phyloP scores from a whole-genome alignment of 2,888 invertebrate species.

The Drosophila leonis region DNA sequence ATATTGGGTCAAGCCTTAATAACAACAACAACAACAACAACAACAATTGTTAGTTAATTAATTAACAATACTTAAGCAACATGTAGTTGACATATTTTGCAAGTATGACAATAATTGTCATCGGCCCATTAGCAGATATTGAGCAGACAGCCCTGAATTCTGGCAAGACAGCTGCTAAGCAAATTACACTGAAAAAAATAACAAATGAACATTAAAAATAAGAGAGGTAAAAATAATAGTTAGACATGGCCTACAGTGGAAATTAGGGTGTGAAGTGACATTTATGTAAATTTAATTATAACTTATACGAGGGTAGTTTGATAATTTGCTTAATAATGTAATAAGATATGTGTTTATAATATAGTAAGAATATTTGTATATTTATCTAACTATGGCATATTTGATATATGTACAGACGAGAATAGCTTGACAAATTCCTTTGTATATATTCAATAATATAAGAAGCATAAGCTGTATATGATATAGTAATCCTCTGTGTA shows the following conservation, averaged over 20 bases:
- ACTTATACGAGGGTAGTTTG: background rate
- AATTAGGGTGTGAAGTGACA: background rate
- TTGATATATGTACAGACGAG: background rate
- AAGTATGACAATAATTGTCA: slow-evolving; percentile 14
- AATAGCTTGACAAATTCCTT: background rate
- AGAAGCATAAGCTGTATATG: background rate
- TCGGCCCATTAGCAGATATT: slow-evolving; percentile 12
- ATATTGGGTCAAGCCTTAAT: slow-evolving; percentile 22
- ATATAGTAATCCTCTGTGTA: background rate
- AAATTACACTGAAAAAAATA: slow-evolving; percentile 11
- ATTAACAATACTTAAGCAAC: slow-evolving; percentile 38
- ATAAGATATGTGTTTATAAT: background rate
- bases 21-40: background rate
- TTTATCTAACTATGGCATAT: background rate
- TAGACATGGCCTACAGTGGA: background rate
- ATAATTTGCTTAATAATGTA: background rate
- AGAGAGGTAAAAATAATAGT: background rate
- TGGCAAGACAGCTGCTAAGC: background rate
- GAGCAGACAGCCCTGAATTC: background rate
- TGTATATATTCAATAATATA: background rate
- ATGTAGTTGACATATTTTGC: slow-evolving; percentile 29
- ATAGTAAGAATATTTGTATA: no score
- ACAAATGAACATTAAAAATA: no score
- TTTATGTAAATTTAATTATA: background rate
- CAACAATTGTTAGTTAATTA: slow-evolving; percentile 30